Base-by-base conservation (phyloP, 2,113 vertebrate genomes). In the Candoia aspera region DNA sequence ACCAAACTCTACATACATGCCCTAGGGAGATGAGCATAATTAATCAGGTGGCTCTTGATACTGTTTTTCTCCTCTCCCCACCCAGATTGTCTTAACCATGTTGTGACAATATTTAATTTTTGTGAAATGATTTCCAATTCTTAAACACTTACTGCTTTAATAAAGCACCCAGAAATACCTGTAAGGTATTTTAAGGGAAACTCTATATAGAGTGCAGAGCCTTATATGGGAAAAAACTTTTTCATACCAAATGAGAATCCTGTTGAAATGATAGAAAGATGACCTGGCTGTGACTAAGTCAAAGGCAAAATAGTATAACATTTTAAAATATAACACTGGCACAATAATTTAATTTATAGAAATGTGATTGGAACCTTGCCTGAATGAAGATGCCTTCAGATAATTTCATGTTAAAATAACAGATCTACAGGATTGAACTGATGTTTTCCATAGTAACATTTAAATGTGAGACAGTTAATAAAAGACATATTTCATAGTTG, bases 401-500 rank as follows among this genome's bases (percentile, higher is more conserved):
- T 91, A 92, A 84, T 93, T 92, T 93, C 84, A 93, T 87, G 62
- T 68, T 94, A 88, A 94, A 88, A 54, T 84, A 92, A 89, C 49
- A 91, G 86, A 49, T 55, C 92, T 42, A 90, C 92, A 94, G 79
- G 55, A 86, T 89, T 92, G 94, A 94, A 94, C 92, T 94, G 94
- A 92, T 91, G 91, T 90, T 90, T 94, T 89, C 93, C 93, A 79
- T 8, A 92, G 92, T 96, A 95, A 90, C 86, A 64, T 92, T 92
- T 94, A 87, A 92, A 93, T 92, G 87, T 53, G 26, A 94, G 91
- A 3, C 57, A 60, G 91, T 96, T 93, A 96, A 96, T 96, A 97
- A 95, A 96, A 96, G 95, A 94, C 94, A 93, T 95, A 94, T 94
- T 96, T 94, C 92, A 94, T 95, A 95, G 95, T 93, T 96, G 89